Conservation (phyloP, 2,888 invertebrate genomes). For the Microchrysa polita region DNA sequence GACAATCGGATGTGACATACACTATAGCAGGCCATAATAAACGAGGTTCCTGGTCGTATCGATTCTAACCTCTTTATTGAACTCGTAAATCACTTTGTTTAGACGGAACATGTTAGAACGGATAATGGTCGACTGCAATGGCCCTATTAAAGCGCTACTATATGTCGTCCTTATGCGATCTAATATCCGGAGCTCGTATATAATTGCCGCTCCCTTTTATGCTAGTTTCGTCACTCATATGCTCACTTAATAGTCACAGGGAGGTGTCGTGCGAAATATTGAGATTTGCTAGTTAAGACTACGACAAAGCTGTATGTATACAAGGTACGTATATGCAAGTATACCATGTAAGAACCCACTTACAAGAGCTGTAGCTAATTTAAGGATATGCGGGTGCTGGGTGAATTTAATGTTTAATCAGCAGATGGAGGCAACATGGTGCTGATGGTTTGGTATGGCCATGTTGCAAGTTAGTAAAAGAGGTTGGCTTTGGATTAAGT, state of each 20-base stretch:
- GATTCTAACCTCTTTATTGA: conserved; percentile 30
- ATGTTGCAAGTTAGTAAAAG: conserved; percentile 11
- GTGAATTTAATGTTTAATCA: conserved; percentile 11
- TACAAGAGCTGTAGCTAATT: conserved; percentile 6
- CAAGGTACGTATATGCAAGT: too few relatives aligned
- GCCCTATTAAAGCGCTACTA: conserved; percentile 10
- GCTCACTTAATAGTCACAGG: too few relatives aligned
- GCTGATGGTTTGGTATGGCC: background rate
- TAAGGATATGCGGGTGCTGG: conserved; percentile 3
- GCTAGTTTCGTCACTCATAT: background rate
- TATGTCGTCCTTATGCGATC: conserved; percentile 18
- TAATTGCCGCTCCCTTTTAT: conserved; percentile 27
- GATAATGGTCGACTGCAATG: conserved; percentile 24
- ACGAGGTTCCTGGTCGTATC: conserved; percentile 4
- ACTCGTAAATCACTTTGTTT: conserved; percentile 30
- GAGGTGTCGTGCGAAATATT: too few relatives aligned
- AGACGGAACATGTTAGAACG: background rate
- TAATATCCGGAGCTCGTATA: conserved; percentile 27
- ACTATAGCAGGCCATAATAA: background rate
- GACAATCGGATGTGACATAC: background rate
- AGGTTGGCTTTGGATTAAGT: background rate
- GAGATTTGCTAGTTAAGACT: too few relatives aligned
- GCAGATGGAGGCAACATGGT: conserved; percentile 10
- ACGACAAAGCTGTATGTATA: too few relatives aligned
- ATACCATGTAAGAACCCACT: background rate